phyloP scores from a whole-genome alignment of 2,113 vertebrate species.

The Microcebus jonahi region DNA sequence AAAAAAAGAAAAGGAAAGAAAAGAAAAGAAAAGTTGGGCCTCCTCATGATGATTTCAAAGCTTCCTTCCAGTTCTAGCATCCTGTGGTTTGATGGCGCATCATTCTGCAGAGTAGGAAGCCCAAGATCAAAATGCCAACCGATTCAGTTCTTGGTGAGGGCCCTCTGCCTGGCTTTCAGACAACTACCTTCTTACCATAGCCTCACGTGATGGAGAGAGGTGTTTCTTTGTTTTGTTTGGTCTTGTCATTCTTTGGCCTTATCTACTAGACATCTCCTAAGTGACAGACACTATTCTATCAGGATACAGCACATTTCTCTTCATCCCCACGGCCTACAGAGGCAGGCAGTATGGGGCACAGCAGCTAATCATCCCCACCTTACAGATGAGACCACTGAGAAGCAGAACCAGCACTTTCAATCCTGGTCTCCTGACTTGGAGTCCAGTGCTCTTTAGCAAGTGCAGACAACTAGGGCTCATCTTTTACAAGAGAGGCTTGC shows the following conservation, averaged over 20 bases:
- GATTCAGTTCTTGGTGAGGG: not conserved
- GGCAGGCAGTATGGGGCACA: not conserved
- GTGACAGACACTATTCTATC: not conserved
- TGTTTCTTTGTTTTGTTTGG: not conserved
- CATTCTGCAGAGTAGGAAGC: not conserved
- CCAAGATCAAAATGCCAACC: too few species aligned
- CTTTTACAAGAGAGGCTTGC: too few species aligned
- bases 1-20: too few species aligned
- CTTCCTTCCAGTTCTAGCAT: not conserved
- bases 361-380: not conserved
- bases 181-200: not conserved
- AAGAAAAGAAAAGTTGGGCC: too few species aligned
- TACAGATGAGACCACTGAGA: not conserved
- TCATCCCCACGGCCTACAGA: too few species aligned
- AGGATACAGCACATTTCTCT: not conserved
- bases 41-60: too few species aligned
- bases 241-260: not conserved
- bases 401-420: fast-evolving
- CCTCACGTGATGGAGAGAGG: not conserved
- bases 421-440: not conserved
- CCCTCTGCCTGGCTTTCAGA: not conserved
- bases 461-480: not conserved
- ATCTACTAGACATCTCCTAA: not conserved
- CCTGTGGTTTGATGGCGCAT: conserved; percentile 21
- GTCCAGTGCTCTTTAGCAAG: not conserved